phyloP scores from a whole-genome alignment of 2,797 vertebrate genomes.

The Ceryle rudis region DNA sequence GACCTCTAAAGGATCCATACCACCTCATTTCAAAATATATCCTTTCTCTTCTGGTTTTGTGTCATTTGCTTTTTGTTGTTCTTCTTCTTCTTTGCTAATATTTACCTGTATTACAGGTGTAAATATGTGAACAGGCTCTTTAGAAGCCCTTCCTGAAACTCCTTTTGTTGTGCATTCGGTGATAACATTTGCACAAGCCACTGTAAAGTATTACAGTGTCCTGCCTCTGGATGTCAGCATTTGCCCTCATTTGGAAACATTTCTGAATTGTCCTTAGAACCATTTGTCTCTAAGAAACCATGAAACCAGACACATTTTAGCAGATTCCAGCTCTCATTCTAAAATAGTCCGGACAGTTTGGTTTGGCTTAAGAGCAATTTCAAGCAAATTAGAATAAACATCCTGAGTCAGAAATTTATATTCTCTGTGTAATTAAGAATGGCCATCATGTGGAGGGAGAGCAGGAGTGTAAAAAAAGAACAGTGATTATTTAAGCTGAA shows the following conservation, averaged over 20 bases:
- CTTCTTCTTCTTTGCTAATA: not conserved
- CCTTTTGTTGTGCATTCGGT: not conserved
- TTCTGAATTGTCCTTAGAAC: not conserved
- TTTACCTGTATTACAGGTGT: not conserved
- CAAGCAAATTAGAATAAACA: not conserved
- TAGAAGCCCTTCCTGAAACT: not conserved
- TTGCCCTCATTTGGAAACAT: not conserved
- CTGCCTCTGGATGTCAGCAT: conserved; percentile 64
- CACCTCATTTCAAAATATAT: not conserved
- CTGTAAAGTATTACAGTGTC: not conserved
- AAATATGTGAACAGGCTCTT: not conserved
- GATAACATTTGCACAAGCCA: not conserved
- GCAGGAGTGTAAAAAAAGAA: not conserved
- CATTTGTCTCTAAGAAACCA: not conserved
- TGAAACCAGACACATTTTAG: not conserved
- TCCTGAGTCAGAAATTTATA: not conserved
- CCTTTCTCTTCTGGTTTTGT: not conserved
- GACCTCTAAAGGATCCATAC: not conserved
- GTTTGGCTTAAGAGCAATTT: not conserved
- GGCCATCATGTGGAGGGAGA: not conserved
- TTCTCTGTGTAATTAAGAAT: not conserved
- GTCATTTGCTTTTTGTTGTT: not conserved
- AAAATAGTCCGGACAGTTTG: not conserved
- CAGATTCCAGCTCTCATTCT: not conserved
- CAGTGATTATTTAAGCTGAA: accelerated